phyloP scores from a whole-genome alignment of 2,113 vertebrate genomes.

The Channa maculata region DNA sequence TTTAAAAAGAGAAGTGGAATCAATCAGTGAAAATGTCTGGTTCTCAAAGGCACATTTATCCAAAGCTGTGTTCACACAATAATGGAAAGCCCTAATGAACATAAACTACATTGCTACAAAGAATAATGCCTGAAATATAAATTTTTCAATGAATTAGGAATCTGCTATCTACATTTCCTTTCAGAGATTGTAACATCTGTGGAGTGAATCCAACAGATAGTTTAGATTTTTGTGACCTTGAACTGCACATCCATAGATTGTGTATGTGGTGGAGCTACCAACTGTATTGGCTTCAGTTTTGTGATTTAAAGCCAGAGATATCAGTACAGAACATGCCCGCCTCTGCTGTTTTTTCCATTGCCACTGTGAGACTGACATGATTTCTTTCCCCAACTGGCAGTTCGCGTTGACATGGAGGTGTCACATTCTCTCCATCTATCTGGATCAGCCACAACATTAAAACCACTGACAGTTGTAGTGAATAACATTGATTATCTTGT shows the following conservation, averaged over 20 bases:
- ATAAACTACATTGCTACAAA: neutral
- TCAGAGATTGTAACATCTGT: neutral
- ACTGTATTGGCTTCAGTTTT: constrained; percentile 26
- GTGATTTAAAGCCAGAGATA: constrained; percentile 22
- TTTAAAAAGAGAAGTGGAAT: constrained; percentile 24
- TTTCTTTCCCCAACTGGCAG: neutral
- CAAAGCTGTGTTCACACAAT: neutral
- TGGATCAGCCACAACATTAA: neutral
- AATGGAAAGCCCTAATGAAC: neutral
- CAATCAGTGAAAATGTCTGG: constrained; percentile 17
- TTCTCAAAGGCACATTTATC: neutral
- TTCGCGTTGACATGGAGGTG: neutral
- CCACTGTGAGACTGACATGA: constrained; percentile 10
- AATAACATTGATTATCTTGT: too few relatives aligned
- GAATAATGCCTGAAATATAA: neutral
- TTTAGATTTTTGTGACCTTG: constrained; percentile 14
- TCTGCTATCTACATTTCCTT: too few relatives aligned
- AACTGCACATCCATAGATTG: constrained; percentile 3
- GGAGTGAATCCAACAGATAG: neutral
- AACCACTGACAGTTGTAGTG: too few relatives aligned
- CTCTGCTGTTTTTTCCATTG: neutral
- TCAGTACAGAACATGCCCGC: constrained; percentile 8
- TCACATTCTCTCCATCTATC: constrained; percentile 19
- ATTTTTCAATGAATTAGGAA: neutral
- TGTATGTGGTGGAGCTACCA: constrained; percentile 1